A percentile compares a stretch with the other conserved stretches of the same genome.
Conservation (phyloP, 2,113 vertebrate genomes). For the Larimichthys crocea region DNA sequence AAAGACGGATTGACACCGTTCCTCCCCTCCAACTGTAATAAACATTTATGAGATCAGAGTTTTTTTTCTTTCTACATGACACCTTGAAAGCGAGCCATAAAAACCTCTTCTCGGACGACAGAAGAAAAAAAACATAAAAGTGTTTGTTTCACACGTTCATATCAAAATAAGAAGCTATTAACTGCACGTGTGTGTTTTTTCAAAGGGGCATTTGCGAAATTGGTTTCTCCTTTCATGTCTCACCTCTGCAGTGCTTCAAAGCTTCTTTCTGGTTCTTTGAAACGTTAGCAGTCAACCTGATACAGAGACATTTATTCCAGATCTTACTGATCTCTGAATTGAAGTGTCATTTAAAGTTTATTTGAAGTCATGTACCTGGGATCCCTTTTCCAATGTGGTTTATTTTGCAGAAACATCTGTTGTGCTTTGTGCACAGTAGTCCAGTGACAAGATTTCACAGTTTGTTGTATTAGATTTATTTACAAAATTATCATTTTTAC, state of each 20-base stretch:
- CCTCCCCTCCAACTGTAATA: conserved; percentile 9
- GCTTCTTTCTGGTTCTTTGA: not conserved
- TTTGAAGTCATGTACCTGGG: not conserved
- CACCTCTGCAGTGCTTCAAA: not conserved
- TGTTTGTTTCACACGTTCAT: conserved; percentile 65
- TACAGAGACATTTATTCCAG: not conserved
- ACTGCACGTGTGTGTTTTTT: conserved; percentile 62
- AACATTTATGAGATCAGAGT: conserved; percentile 67
- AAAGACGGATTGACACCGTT: conserved; percentile 3
- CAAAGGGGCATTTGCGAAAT: conserved; percentile 27
- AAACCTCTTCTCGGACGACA: conserved; percentile 23
- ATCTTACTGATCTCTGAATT: not conserved
- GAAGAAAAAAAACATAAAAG: not conserved
- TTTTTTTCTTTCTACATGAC: conserved; percentile 33
- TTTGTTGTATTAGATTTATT: conserved; percentile 79
- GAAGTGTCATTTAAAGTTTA: not conserved
- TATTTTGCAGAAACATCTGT: not conserved
- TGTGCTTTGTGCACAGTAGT: not conserved
- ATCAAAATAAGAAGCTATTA: conserved; percentile 50
- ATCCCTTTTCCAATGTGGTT: not conserved
- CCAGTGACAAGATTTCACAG: not conserved
- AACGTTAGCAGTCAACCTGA: not conserved
- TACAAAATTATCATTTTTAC: conserved; percentile 79
- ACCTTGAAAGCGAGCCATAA: conserved; percentile 59
- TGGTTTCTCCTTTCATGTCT: conserved; percentile 14